phyloP scores from a whole-genome alignment of 92 coral and sea anemone genomes.

The Paragorgia papillata region DNA sequence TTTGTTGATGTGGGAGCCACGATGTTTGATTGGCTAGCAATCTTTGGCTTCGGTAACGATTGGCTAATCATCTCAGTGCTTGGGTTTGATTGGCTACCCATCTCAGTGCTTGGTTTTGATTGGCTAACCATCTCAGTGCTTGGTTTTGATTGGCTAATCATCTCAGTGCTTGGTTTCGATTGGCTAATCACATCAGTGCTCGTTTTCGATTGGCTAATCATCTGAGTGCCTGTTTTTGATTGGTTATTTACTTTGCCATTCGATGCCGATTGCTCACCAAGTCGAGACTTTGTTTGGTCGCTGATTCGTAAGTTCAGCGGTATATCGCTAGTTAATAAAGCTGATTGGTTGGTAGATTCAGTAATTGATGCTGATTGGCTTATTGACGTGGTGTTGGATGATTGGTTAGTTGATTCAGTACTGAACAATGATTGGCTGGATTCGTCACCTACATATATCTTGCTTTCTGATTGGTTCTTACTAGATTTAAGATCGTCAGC shows the following conservation, averaged over 20 bases:
- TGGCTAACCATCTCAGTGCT: not conserved
- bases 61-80: too few species aligned
- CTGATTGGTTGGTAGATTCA: constrained; percentile 28
- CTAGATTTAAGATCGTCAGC: constrained; percentile 22
- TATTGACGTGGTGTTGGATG: not conserved
- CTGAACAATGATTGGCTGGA: too few species aligned
- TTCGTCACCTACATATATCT: too few species aligned
- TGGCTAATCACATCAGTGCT: not conserved
- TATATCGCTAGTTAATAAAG: not conserved
- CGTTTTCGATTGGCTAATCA: not conserved
- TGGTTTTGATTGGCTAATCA: not conserved
- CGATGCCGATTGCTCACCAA: too few species aligned
- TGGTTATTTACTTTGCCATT: too few species aligned
- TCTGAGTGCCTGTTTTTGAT: too few species aligned
- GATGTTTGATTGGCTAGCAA: not conserved
- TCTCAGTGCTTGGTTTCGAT: not conserved
- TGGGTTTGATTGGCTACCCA: not conserved
- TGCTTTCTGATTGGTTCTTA: not conserved
- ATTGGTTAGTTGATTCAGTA: not conserved
- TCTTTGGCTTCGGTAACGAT: too few species aligned
- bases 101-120: not conserved
- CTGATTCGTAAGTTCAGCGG: not conserved
- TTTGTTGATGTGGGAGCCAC: not conserved
- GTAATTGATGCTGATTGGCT: constrained; percentile 20
- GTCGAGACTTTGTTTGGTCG: not conserved